Evolutionary conservation across 1,140 invertebrate species (phyloP).

Genomic region (Tribolium madens): DNA sequence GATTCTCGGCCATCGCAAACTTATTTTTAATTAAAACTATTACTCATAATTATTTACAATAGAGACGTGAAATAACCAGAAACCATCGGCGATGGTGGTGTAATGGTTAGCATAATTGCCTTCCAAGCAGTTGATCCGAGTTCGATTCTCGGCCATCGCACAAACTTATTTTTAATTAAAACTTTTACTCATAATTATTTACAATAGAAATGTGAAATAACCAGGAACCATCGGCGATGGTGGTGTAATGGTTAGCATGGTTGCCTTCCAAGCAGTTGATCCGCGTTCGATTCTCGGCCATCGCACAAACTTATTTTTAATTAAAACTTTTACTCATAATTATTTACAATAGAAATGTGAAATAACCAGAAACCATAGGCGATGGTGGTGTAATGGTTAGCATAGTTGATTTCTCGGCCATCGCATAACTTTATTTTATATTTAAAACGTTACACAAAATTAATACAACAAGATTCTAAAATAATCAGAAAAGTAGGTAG

Average conservation of each 20-base stretch:
- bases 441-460: too few relatives aligned
- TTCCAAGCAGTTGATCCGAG: slow-evolving; percentile 96
- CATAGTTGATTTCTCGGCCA: slow-evolving; percentile 51
- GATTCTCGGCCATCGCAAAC: slow-evolving; percentile 40
- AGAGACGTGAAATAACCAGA: background rate
- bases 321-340: background rate
- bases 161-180: too few relatives aligned
- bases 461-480: too few relatives aligned
- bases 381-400: slow-evolving; percentile 71
- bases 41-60: background rate
- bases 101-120: slow-evolving; percentile 82
- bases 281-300: slow-evolving; percentile 91
- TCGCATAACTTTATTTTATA: too few relatives aligned
- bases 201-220: background rate
- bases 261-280: slow-evolving; percentile 94
- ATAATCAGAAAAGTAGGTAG: too few relatives aligned
- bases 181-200: background rate
- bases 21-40: background rate
- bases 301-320: slow-evolving; percentile 40
- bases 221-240: slow-evolving; percentile 66
- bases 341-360: background rate
- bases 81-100: slow-evolving; percentile 72
- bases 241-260: slow-evolving; percentile 83
- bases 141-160: slow-evolving; percentile 83
- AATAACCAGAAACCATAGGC: slow-evolving; percentile 62